Conservation (phyloP, 2,113 vertebrate species). For the Ivindomyrus marchei region DNA sequence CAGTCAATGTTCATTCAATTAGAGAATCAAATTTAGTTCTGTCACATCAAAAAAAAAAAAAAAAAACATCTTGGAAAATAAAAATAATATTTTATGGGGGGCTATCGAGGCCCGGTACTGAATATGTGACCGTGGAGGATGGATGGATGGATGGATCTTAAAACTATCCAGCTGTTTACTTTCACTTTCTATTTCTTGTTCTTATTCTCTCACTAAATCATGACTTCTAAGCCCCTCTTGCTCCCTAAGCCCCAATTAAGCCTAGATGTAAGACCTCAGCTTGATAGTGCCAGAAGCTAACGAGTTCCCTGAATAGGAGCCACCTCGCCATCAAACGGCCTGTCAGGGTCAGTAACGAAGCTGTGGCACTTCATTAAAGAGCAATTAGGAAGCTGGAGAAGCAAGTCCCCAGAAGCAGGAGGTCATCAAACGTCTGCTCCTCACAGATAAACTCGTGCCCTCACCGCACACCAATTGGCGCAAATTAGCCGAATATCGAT, state of each 20-base stretch:
- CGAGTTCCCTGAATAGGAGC: neutral
- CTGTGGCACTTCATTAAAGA: neutral
- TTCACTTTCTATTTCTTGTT: neutral
- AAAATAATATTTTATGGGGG: neutral
- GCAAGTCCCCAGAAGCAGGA: neutral
- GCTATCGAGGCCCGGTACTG: neutral
- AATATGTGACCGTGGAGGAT: neutral
- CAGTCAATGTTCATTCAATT: neutral
- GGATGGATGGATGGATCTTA: neutral
- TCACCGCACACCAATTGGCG: neutral
- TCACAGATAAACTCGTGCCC: neutral
- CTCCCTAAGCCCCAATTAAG: neutral
- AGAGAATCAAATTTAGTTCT: neutral
- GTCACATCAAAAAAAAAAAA: neutral
- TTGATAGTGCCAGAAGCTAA: neutral
- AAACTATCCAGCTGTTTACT: neutral
- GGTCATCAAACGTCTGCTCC: neutral
- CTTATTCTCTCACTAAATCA: neutral
- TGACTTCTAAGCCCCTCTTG: neutral
- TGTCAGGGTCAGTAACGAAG: conserved; percentile 1
- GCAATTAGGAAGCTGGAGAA: neutral
- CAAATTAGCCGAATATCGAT: conserved; percentile 6
- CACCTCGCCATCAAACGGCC: neutral
- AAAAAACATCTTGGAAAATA: neutral
- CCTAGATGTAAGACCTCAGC: neutral